Conservation (phyloP, 2,888 invertebrate genomes). For the Leptinotarsa haldemani region DNA sequence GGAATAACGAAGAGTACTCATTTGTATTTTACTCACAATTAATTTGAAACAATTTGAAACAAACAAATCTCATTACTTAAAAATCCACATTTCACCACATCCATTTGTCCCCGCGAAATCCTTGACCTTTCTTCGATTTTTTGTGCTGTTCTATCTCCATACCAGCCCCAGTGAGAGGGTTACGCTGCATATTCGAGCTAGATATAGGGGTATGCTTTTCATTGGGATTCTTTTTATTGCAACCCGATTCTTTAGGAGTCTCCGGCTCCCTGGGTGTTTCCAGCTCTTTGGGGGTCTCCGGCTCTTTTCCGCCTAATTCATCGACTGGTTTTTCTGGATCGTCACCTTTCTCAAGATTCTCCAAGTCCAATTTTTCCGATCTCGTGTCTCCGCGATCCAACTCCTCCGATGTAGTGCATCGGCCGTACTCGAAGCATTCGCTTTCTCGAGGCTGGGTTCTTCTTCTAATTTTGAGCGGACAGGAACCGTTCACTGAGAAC, state of each 20-base stretch:
- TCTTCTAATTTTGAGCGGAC: conserved; percentile 57
- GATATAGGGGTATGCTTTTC: conserved; percentile 8
- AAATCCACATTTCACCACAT: conserved; percentile 44
- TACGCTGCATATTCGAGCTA: conserved; percentile 51
- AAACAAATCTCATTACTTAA: conserved; percentile 3
- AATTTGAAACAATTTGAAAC: conserved; percentile 6
- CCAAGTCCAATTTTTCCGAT: conserved; percentile 23
- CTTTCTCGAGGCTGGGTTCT: conserved; percentile 37
- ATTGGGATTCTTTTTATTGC: conserved; percentile 1
- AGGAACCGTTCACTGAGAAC: conserved; percentile 61
- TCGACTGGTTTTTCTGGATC: neutral
- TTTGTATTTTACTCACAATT: neutral
- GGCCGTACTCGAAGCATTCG: conserved; percentile 50
- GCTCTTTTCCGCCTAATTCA: neutral
- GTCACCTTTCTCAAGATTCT: conserved; percentile 21
- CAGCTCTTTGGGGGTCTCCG: conserved; percentile 12
- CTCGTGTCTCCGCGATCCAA: conserved; percentile 33
- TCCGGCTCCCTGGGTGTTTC: conserved; percentile 3
- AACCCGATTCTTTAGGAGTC: neutral
- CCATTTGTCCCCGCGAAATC: conserved; percentile 44
- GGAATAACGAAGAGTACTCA: neutral
- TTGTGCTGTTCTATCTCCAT: conserved; percentile 50
- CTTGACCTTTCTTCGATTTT: conserved; percentile 48
- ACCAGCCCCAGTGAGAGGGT: conserved; percentile 56
- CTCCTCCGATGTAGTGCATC: conserved; percentile 22